Base-by-base conservation (phyloP, 2,113 vertebrate genomes). In the Corydoras sp. region DNA sequence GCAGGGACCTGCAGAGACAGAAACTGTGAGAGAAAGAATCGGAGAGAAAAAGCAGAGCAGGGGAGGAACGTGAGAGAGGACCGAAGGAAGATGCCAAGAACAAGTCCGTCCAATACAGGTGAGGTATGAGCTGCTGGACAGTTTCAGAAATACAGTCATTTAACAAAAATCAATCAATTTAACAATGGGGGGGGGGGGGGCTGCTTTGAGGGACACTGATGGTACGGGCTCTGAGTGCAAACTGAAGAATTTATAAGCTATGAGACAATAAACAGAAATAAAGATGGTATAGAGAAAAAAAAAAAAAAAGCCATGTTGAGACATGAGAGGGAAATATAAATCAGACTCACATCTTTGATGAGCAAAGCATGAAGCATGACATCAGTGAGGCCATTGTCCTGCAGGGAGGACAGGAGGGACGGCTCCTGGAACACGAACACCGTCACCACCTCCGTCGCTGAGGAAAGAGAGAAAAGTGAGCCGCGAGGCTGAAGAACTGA, bases 341-440 rank as follows among this genome's bases (percentile, higher is more conserved):
- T 50, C 24, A 72, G 29, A 91, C 95, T 92, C 82, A 97, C 95
- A 50, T 97, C 95, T 91, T 96, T 97, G 85, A 97, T 97, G 77
- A 97, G 93, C 75, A 97, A 89, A 58, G 95, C 94, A 80, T 96
- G 93, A 67, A 97, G 86, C 95, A 96, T 97, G 81, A 97, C 95
- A 82, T 96, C 95, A 58, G 95, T 97, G 50, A 97, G 90, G 59
- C 95, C 95, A 81, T 97, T 97, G 84, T 97, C 95, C 87, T 96
- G 95, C 74, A 96, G 85, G 69, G 94, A 97, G 75, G 94, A 97
- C 3, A 97, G 90, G 71, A 96, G 83, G 49, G 94, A 97, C 72
- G 95, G 95, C 89, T 97, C 95, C 90, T 97, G 94, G 91, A 97
- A 97, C 85, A 96, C 95, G 86, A 97, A 97, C 78, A 97, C 95